These are phyloP conservation scores for Trissolcus basalis DNA, from an alignment of 1,140 invertebrate species.

Conservation along the genomic window DNA sequence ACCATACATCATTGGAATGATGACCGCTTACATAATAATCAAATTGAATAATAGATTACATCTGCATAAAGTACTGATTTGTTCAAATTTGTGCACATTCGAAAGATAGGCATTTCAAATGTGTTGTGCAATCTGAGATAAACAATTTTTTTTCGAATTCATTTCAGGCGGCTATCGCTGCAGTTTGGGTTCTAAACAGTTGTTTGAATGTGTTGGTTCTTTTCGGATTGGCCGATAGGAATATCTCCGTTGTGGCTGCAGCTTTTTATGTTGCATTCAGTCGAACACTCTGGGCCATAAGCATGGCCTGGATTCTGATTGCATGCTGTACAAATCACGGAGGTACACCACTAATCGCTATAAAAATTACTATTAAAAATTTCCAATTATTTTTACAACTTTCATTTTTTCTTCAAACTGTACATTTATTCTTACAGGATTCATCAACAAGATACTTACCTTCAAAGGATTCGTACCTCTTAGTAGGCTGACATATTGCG, in stretches of 20 bases:
- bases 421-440: slow-evolving; percentile 66
- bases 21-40: slow-evolving; percentile 70
- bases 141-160: slow-evolving; percentile 12
- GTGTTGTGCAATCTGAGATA: too few species aligned
- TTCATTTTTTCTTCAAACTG: too few species aligned
- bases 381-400: too few species aligned
- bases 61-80: slow-evolving; percentile 65
- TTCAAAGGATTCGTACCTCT: slow-evolving; percentile 73
- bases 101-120: too few species aligned
- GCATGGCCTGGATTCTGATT: slow-evolving; percentile 75
- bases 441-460: slow-evolving; percentile 72
- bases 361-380: too few species aligned
- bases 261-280: slow-evolving; percentile 72
- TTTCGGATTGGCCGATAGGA: slow-evolving; percentile 68
- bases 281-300: slow-evolving; percentile 75
- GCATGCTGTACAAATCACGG: slow-evolving; percentile 74
- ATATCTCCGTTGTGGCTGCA: slow-evolving; percentile 66
- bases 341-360: slow-evolving; percentile 55
- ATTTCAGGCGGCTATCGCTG: slow-evolving; percentile 63
- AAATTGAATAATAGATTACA: slow-evolving; percentile 68
- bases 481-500: slow-evolving; percentile 75
- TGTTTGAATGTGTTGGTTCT: slow-evolving; percentile 71
- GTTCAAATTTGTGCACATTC: too few species aligned
- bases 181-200: slow-evolving; percentile 69
- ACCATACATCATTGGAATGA: slow-evolving; percentile 75